Conservation (phyloP, 2,888 invertebrate genomes). For the Acanthosepion lycidas region DNA sequence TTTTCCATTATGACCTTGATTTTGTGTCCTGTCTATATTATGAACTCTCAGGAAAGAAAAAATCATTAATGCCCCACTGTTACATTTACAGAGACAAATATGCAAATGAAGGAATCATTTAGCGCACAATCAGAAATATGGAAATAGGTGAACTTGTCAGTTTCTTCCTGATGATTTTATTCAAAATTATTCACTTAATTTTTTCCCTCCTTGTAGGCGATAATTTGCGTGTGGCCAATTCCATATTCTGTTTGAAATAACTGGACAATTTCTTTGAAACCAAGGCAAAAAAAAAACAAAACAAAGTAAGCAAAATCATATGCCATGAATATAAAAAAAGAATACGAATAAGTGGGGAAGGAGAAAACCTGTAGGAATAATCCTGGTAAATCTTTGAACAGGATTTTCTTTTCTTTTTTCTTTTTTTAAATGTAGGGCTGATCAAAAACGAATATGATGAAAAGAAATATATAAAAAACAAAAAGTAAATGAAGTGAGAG, state of each 20-base stretch:
- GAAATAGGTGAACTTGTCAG: too few species aligned
- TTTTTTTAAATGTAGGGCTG: background rate
- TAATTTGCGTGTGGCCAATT: background rate
- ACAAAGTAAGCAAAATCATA: background rate
- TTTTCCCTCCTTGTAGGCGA: too few species aligned
- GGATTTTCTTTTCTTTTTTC: background rate
- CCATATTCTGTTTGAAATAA: background rate
- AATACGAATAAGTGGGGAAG: background rate
- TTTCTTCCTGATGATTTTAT: too few species aligned
- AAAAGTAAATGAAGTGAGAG: background rate
- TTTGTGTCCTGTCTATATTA: too few species aligned
- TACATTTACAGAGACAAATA: too few species aligned
- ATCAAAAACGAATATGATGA: background rate
- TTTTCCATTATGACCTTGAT: too few species aligned
- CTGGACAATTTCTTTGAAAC: background rate
- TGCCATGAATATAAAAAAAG: background rate
- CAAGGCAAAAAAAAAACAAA: background rate
- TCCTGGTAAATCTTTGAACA: background rate
- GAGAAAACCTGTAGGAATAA: background rate
- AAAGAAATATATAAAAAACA: background rate
- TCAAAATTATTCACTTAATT: too few species aligned
- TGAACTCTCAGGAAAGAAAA: too few species aligned
- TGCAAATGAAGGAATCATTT: too few species aligned
- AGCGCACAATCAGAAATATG: too few species aligned
- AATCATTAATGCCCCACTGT: too few species aligned